These are phyloP conservation scores for Scelioninae gen. 2 DNA, from an alignment of 2,888 invertebrate species.

Conservation along the genomic window DNA sequence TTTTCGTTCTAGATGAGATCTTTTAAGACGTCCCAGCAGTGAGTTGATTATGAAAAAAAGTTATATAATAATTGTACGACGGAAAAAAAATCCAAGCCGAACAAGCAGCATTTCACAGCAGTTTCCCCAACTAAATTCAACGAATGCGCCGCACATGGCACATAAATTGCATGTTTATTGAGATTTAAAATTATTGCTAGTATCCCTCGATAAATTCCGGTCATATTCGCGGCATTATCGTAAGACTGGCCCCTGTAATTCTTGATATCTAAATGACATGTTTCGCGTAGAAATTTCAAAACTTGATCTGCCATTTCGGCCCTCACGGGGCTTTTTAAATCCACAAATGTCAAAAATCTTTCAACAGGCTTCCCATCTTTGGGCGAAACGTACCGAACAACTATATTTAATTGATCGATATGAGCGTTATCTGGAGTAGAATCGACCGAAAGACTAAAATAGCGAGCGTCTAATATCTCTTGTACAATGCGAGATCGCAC, in stretches of 20 bases:
- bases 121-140: conserved; percentile 55
- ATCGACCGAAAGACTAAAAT: too few relatives aligned
- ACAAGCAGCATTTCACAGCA: conserved; percentile 57
- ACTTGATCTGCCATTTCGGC: conserved; percentile 9
- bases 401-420: too few relatives aligned
- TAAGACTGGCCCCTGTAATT: conserved; percentile 55
- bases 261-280: conserved; percentile 39
- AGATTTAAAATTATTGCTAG: conserved; percentile 64
- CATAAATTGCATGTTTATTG: conserved; percentile 51
- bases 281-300: conserved; percentile 24
- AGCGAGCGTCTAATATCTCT: too few relatives aligned
- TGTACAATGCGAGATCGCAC: too few relatives aligned
- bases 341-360: too few relatives aligned
- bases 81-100: conserved; percentile 50
- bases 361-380: too few relatives aligned
- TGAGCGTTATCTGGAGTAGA: too few relatives aligned
- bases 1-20: conserved; percentile 3
- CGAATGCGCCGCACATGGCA: conserved; percentile 57
- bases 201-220: conserved; percentile 66
- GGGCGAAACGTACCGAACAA: too few relatives aligned
- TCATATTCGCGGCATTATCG: conserved; percentile 70
- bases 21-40: conserved; percentile 32
- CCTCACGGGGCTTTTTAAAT: too few relatives aligned
- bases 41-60: conserved; percentile 38
- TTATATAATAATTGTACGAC: conserved; percentile 30